Conservation (phyloP, 2,113 vertebrate species). For the Corythoichthys intestinalis region DNA sequence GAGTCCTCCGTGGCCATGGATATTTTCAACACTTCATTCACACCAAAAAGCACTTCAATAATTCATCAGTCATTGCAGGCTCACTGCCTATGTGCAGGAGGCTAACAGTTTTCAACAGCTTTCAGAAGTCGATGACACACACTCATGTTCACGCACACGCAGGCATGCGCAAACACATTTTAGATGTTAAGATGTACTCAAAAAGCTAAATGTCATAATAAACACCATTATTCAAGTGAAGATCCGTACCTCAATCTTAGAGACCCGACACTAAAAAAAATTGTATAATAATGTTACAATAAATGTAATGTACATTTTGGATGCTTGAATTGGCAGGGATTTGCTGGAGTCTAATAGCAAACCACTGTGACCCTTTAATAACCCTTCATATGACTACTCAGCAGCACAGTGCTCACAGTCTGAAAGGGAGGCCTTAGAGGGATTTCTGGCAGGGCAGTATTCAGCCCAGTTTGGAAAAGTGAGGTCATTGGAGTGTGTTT, state of each 20-base stretch:
- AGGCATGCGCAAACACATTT: slow-evolving; percentile 8
- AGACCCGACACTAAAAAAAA: slow-evolving; percentile 28
- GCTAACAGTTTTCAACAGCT: slow-evolving; percentile 74
- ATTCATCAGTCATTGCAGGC: slow-evolving; percentile 70
- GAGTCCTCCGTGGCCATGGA: slow-evolving; percentile 54
- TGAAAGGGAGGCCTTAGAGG: slow-evolving; percentile 61
- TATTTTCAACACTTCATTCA: slow-evolving; percentile 75
- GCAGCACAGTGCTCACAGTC: slow-evolving; percentile 50
- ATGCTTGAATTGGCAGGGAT: slow-evolving; percentile 48
- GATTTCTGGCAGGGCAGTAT: slow-evolving; percentile 46
- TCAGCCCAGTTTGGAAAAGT: slow-evolving; percentile 52
- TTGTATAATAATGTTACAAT: slow-evolving; percentile 28
- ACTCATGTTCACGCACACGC: slow-evolving; percentile 18
- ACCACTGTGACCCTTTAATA: slow-evolving; percentile 45
- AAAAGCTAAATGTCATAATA: slow-evolving; percentile 10
- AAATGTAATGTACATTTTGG: slow-evolving; percentile 44
- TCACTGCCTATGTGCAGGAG: slow-evolving; percentile 54
- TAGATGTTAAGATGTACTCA: slow-evolving; percentile 1
- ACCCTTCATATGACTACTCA: slow-evolving; percentile 60
- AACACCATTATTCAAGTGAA: slow-evolving; percentile 18
- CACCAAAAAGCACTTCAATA: slow-evolving; percentile 74
- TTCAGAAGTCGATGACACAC: slow-evolving; percentile 53
- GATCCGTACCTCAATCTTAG: slow-evolving; percentile 31
- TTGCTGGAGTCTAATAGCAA: slow-evolving; percentile 40
- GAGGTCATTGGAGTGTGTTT: slow-evolving; percentile 45